Evolutionary conservation across 37 sponge, comb jelly and placozoan genomes (phyloP), one percentile per base, ranked within the genome.

Genomic region (Oscarella lobularis): DNA sequence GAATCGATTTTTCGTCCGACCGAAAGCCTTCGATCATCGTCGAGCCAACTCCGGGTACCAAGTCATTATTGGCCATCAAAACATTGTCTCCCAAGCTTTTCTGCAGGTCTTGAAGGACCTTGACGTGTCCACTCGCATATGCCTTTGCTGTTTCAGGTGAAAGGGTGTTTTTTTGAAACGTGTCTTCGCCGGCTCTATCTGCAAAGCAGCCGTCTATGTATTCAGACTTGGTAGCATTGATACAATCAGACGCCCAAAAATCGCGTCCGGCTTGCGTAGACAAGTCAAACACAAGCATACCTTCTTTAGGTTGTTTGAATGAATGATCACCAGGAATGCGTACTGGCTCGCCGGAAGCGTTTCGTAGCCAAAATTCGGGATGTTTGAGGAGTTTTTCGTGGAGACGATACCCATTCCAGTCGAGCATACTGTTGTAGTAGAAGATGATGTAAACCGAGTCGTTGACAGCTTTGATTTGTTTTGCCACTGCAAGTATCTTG

Each of bases 131-230:
- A 27, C 68, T 39, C 2, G 80, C 80, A 33, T 77, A 65, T 5
- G 75, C 80, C 1, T 74, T 66, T 74, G 79, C 78, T 1, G 76
- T 79, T 2, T 84, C 85, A 4, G 14, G 34, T 0, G 80, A 76
- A 32, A 79, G 80, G 9, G 3, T 39, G 20, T 48, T 48, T 48
- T 48, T 48, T 20, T 48, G 9, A 20, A 31, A 75, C 66, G 1
- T 78, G 54, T 3, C 85, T 80, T 54, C 2, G 31, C 67, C 36
- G 4, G 41, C 39, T 2, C 72, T 31, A 73, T 84, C 85, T 33
- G 75, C 79, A 74, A 66, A 84, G n/a, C 80, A 79, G 1, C 85
- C 85, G 41, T 84, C 83, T 36, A 76, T 40, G 41, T 35, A 41
- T 41, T 30, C 41, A 74, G 41, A n/a, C 14, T 74, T 74, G 29